A percentile compares a stretch with the other conserved stretches of the same genome.
Evolutionary conservation across 2,113 vertebrate species (phyloP).

Genomic region (Anser brachyrhynchus): DNA sequence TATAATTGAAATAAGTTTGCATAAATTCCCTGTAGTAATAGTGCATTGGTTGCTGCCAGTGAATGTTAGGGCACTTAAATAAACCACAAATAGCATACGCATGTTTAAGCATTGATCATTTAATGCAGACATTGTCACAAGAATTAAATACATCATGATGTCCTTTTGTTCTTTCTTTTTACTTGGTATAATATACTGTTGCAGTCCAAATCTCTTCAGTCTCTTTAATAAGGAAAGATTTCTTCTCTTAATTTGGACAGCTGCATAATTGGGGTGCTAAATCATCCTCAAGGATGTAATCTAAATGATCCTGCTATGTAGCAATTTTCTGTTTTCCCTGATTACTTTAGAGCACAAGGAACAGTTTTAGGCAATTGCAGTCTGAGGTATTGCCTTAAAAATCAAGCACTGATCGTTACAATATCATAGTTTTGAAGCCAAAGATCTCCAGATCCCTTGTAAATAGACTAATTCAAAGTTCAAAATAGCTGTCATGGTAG

Average conservation of each 20-base stretch:
- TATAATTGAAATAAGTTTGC: constrained; percentile 17
- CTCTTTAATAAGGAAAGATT: constrained; percentile 28
- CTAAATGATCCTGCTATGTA: neutral
- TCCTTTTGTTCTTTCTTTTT: constrained; percentile 34
- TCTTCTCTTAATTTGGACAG: constrained; percentile 31
- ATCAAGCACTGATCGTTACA: neutral
- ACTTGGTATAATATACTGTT: neutral
- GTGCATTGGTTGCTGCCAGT: neutral
- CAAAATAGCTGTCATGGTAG: neutral
- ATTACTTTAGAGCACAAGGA: neutral
- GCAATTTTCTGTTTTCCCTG: neutral
- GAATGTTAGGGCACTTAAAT: constrained; percentile 6
- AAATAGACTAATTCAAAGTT: neutral
- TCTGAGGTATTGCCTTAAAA: neutral
- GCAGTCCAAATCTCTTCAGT: constrained; percentile 26
- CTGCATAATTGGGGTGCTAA: constrained; percentile 34
- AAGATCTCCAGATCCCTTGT: neutral
- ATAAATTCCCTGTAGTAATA: constrained; percentile 18
- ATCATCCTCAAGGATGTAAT: constrained; percentile 31
- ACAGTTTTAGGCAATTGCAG: neutral
- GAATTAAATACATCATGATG: neutral
- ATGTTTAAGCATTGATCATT: neutral
- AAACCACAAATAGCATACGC: constrained; percentile 1
- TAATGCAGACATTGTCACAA: constrained; percentile 16
- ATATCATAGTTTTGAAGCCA: neutral